These are phyloP conservation scores for Ammospiza maritima DNA, from an alignment of 2,797 vertebrate species.

Conservation along the genomic window DNA sequence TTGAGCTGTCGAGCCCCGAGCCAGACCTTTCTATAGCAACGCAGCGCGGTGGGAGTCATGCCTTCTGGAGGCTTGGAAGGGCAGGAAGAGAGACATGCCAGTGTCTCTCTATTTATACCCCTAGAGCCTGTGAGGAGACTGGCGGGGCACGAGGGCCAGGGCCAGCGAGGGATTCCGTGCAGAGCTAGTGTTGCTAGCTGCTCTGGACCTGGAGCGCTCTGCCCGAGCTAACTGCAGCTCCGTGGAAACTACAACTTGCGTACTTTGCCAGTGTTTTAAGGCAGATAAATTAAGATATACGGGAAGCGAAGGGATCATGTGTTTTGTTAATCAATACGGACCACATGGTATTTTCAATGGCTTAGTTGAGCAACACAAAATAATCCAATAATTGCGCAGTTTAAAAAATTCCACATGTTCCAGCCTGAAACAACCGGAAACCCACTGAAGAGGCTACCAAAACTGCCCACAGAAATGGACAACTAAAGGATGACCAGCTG, in stretches of 20 bases:
- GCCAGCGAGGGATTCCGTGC: slow-evolving; percentile 60
- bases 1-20: slow-evolving; percentile 3
- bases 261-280: slow-evolving; percentile 39
- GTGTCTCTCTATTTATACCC: slow-evolving; percentile 76
- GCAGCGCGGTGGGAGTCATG: slow-evolving; percentile 56
- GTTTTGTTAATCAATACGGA: slow-evolving; percentile 4
- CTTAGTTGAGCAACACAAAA: background rate
- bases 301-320: background rate
- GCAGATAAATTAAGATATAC: slow-evolving; percentile 40
- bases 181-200: slow-evolving; percentile 58
- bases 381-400: background rate
- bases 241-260: slow-evolving; percentile 3
- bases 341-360: background rate
- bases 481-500: background rate
- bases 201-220: slow-evolving; percentile 34
- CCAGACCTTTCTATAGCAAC: slow-evolving; percentile 58
- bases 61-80: slow-evolving; percentile 68
- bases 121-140: slow-evolving; percentile 64
- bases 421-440: background rate
- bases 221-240: slow-evolving; percentile 15
- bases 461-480: background rate
- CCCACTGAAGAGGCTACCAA: background rate
- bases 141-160: slow-evolving; percentile 57
- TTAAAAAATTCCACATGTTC: background rate
- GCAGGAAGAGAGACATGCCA: slow-evolving; percentile 66